Base-by-base conservation (phyloP, 2,888 invertebrate species). In the Proisotoma minuta region DNA sequence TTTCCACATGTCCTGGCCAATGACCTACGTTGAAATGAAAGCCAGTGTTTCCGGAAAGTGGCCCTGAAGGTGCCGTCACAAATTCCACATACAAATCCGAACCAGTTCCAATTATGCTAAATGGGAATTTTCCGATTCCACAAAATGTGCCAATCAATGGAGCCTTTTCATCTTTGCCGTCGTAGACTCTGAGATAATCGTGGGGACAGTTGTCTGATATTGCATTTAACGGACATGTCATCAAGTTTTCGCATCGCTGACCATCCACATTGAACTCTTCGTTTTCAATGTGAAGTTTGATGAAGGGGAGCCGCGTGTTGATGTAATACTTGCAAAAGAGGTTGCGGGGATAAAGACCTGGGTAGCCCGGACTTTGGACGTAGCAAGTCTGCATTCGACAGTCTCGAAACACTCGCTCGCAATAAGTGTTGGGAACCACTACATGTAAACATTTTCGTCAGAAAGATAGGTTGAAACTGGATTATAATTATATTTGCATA, bases 21-120 rank as follows among this genome's bases (percentile, higher is more conserved):
- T 91, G 91, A 70, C 92, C 92, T 56, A 93, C 93, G 79, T 93
- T 93, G 81, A 94, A 93, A 79, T 93, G 93, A 78, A 94, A 94
- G 3, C 93, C 94, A 0, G 92, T 93, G 78, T 93, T 93, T 1
- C 49, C 50, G 54, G 93, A 82, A 22, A 94, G 81, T 0, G 93
- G 93, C 47, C 92, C 91, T 73, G 91, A 91, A 39, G 90, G 88
- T 2, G 91, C 91, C 43, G 90, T 90, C 69, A 91, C 88, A 76
- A 92, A 92, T 77, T 89, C 88, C 22, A 66, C 66, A 53, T 61
- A 66, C 2, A 66, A 48, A 40, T 66, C 66, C 0, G 63, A 63
- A 2, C 91, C 91, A 50, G 93, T 93, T 12, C 93, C 93, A 74
- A 93, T 92, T 77, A 94, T 93, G 75, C 91, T 91, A 81, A 91